Percentiles rank a stretch among this genome's conserved stretches.
phyloP scores from a whole-genome alignment of 2,113 vertebrate species.

The Anhinga rufa region DNA sequence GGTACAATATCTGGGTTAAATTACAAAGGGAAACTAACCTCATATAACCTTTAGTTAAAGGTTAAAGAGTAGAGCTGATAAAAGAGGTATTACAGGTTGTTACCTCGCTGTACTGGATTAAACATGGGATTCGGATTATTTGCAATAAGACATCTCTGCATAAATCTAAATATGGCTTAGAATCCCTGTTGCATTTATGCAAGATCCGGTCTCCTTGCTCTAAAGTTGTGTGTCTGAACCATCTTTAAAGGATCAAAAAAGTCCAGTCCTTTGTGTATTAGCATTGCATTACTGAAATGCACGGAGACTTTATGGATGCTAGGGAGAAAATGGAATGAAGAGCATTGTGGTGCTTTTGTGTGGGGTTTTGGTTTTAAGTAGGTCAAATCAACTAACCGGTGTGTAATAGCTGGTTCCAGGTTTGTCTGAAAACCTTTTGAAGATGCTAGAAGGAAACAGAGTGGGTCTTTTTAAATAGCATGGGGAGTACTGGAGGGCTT shows the following conservation, averaged over 20 bases:
- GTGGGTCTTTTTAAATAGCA: not conserved
- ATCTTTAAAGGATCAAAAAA: not conserved
- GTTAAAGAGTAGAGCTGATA: not conserved
- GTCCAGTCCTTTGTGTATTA: not conserved
- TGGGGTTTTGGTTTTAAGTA: not conserved
- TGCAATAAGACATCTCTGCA: not conserved
- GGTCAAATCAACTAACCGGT: not conserved
- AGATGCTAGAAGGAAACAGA: not conserved
- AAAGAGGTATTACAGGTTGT: not conserved
- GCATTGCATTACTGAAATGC: not conserved
- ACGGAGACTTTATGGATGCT: not conserved
- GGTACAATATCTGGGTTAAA: not conserved
- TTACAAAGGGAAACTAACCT: not conserved
- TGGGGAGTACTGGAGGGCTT: not conserved
- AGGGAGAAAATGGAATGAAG: not conserved
- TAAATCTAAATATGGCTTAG: not conserved
- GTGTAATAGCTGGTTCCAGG: not conserved
- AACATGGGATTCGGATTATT: not conserved
- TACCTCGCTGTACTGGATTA: not conserved
- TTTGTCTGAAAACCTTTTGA: not conserved
- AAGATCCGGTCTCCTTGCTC: not conserved
- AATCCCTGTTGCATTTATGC: not conserved
- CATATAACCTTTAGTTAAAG: not conserved
- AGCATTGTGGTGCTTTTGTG: not conserved
- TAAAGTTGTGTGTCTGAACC: not conserved